Percentiles rank a stretch among this genome's conserved stretches.
Conservation (phyloP, 2,888 invertebrate genomes). For the Uropetala carovei region DNA sequence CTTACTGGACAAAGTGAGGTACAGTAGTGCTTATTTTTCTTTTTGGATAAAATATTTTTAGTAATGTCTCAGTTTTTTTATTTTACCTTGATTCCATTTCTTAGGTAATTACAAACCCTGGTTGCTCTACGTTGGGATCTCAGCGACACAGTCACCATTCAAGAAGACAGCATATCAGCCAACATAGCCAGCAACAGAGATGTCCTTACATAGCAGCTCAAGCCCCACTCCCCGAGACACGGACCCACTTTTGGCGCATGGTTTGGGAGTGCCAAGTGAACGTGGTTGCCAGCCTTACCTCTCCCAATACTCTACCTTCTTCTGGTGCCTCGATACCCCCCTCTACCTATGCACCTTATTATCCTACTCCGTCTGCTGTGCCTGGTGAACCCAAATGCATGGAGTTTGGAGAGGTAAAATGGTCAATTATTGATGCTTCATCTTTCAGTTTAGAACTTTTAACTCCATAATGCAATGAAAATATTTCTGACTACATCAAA, state of each 20-base stretch:
- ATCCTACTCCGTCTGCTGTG: conserved; percentile 39
- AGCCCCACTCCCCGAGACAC: conserved; percentile 80
- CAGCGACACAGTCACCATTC: conserved; percentile 42
- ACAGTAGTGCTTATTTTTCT: not conserved
- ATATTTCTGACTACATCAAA: no score
- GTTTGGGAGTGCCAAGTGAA: conserved; percentile 93
- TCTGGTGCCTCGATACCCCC: conserved; percentile 49
- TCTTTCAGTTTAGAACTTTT: no score
- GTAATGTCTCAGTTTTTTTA: conserved; percentile 34
- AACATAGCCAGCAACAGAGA: conserved; percentile 44
- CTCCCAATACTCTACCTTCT: conserved; percentile 71
- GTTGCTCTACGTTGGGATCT: conserved; percentile 43
- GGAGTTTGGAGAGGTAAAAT: conserved; percentile 81
- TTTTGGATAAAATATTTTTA: not conserved
- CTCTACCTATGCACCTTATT: conserved; percentile 50
- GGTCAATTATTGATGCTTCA: not conserved
- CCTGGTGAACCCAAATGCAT: conserved; percentile 73
- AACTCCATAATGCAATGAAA: no score
- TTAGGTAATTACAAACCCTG: conserved; percentile 69
- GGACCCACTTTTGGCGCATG: conserved; percentile 90
- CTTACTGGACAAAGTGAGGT: not conserved
- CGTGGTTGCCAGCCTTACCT: conserved; percentile 87
- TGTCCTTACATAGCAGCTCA: conserved; percentile 91
- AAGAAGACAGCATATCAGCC: conserved; percentile 37
- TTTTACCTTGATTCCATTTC: not conserved